Base-by-base conservation (phyloP, 2,113 vertebrate species). In the Meriones unguiculatus region DNA sequence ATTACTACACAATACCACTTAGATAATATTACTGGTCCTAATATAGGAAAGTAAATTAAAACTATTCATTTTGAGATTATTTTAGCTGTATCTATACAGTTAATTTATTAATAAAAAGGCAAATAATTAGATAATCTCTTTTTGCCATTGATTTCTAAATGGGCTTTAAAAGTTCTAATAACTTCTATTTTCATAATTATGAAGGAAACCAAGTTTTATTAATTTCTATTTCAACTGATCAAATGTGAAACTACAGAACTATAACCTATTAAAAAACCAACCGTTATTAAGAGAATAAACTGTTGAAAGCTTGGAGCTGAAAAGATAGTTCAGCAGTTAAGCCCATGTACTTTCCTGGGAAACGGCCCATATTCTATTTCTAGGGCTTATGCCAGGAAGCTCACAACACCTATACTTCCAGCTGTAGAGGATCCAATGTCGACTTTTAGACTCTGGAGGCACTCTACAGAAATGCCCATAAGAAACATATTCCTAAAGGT, bases 111-210 rank as follows among this genome's bases (percentile, higher is more conserved):
- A 2, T 87, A 91, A 80, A 93, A 81, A 72, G 25, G 5, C 52
- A 92, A 86, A 90, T 70, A 87, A 89, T 75, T 91, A 62, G 54
- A 46, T 14, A 6, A 14, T 72, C 6, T 78, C 8, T 86, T 96
- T 30, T 77, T 97, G 75, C 18, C 91, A 94, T 90, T 96, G 50
- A 70, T 90, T 84, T 87, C 18, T 92, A 50, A 90, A 95, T 76
- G 67, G 28, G 0, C 1, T 96, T 25, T 97, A 90, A 95, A 95
- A 86, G 50, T 89, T 72, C 32, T 69, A 92, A 77, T 73, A 69
- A 90, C 84, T 89, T 96, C 25, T 82, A 93, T 92, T 87, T 91
- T 82, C 5, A 15, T n/a, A 78, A 89, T 91, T 91, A 13, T 24
- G 54, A 67, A 57, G 28, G 72, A 89, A 96, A 41, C 24, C 28